Conservation (phyloP, 2,797 vertebrate genomes). For the Etheostoma nigrum region DNA sequence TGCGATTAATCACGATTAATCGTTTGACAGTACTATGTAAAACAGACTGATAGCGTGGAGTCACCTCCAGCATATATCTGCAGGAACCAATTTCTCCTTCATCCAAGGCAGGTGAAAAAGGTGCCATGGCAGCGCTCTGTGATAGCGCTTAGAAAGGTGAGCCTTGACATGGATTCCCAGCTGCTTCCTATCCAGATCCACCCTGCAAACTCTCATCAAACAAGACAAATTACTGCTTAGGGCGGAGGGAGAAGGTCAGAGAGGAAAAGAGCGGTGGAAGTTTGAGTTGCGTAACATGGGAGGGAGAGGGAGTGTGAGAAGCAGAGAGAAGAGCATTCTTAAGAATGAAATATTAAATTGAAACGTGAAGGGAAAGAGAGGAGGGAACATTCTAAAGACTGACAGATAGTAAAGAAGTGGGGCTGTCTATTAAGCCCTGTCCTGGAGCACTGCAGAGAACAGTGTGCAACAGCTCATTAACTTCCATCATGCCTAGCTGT, state of each 20-base stretch:
- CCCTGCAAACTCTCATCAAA: slow-evolving; percentile 53
- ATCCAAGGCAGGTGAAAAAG: slow-evolving; percentile 43
- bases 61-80: slow-evolving; percentile 13
- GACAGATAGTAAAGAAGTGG: slow-evolving; percentile 40
- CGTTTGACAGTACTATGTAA: too few relatives aligned
- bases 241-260: slow-evolving; percentile 40
- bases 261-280: slow-evolving; percentile 17
- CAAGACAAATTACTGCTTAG: slow-evolving; percentile 49
- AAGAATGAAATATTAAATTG: slow-evolving; percentile 26
- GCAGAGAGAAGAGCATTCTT: background rate
- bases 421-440: slow-evolving; percentile 58
- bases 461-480: slow-evolving; percentile 68
- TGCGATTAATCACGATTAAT: too few relatives aligned
- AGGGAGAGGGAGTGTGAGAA: background rate
- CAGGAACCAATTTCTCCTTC: slow-evolving; percentile 42
- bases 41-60: background rate
- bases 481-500: slow-evolving; percentile 65
- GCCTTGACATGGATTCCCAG: slow-evolving; percentile 61
- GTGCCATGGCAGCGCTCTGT: slow-evolving; percentile 13
- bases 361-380: slow-evolving; percentile 15
- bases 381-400: slow-evolving; percentile 31
- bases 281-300: slow-evolving; percentile 16
- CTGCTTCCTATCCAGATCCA: slow-evolving; percentile 58
- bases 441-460: slow-evolving; percentile 58
- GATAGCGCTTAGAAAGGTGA: slow-evolving; percentile 36